phyloP scores from a whole-genome alignment of 1,140 invertebrate genomes.

The Nixonia krombeini region DNA sequence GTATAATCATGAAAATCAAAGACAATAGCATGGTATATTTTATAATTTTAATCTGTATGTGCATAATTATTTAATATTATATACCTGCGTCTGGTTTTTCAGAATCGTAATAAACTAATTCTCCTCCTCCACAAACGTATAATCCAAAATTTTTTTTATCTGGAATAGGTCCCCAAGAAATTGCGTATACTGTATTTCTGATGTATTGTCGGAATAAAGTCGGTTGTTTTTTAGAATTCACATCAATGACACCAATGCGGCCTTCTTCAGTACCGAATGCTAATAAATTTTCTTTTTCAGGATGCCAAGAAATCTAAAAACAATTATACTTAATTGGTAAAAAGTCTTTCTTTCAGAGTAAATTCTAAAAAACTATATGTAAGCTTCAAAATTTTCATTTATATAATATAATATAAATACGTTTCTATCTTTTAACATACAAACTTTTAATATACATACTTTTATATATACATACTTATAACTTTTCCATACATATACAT shows the following conservation, averaged over 20 bases:
- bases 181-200: conserved; percentile 58
- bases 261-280: conserved; percentile 86
- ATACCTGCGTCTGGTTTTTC: conserved; percentile 68
- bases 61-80: no score
- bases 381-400: no score
- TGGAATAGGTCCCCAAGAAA: conserved; percentile 68
- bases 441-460: no score
- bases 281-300: conserved; percentile 78
- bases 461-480: no score
- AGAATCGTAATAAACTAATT: conserved; percentile 70
- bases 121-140: conserved; percentile 71
- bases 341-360: not conserved
- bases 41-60: no score
- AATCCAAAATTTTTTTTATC: conserved; percentile 58
- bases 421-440: no score
- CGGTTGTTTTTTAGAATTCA: conserved; percentile 57
- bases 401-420: not conserved
- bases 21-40: no score
- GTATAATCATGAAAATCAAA: no score
- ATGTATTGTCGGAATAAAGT: conserved; percentile 65
- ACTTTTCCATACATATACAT: not conserved
- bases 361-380: no score
- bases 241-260: conserved; percentile 74
- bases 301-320: conserved; percentile 81
- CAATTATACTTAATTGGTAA: conserved; percentile 12